phyloP scores from a whole-genome alignment of 2,888 invertebrate species.

The Onchidella celtica region DNA sequence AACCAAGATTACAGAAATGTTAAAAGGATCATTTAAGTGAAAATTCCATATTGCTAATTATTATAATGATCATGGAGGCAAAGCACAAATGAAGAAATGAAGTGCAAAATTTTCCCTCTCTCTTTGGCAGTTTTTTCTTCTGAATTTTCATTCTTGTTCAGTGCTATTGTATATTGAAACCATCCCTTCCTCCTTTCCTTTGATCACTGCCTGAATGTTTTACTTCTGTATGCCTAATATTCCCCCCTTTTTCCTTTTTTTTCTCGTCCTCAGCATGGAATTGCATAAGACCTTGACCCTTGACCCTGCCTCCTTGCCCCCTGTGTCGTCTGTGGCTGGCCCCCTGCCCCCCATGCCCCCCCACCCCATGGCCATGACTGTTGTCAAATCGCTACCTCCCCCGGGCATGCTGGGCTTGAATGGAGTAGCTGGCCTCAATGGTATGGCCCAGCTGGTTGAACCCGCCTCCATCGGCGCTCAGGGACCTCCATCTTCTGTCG shows the following conservation, averaged over 20 bases:
- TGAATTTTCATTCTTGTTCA: constrained; percentile 6
- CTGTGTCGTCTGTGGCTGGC: constrained; percentile 63
- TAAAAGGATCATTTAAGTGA: too few relatives aligned
- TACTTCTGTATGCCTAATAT: constrained; percentile 40
- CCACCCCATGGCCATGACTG: constrained; percentile 45
- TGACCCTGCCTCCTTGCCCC: constrained; percentile 75
- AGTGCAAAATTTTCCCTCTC: background rate
- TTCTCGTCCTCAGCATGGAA: constrained; percentile 75
- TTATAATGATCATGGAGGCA: too few relatives aligned
- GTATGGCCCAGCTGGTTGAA: constrained; percentile 23
- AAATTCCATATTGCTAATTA: too few relatives aligned
- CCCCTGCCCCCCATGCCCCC: constrained; percentile 56
- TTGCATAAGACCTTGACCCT: constrained; percentile 79
- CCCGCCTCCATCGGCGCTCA: constrained; percentile 26
- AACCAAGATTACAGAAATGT: too few relatives aligned
- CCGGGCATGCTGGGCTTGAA: constrained; percentile 37
- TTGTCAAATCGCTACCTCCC: constrained; percentile 45
- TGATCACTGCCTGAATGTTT: constrained; percentile 35
- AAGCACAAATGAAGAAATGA: too few relatives aligned
- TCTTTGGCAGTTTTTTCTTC: constrained; percentile 13
- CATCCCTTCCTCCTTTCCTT: background rate
- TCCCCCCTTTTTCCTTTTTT: constrained; percentile 47
- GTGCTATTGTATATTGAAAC: background rate
- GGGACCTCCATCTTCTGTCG: constrained; percentile 24
- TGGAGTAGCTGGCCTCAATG: constrained; percentile 37